Conservation (phyloP, 2,797 vertebrate species). For the Macropus fuliginosus region DNA sequence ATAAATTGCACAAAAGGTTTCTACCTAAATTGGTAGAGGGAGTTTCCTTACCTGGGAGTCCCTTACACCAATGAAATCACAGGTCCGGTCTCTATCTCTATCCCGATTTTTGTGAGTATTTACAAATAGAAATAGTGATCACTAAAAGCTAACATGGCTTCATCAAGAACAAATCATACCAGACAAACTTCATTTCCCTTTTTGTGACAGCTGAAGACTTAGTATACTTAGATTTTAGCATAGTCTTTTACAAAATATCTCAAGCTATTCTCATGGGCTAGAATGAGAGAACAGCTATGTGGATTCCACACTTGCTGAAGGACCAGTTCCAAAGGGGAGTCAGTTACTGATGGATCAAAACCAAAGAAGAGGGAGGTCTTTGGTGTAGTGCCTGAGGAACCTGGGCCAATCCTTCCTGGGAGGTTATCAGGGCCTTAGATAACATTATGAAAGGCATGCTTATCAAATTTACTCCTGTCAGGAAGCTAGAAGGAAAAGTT, state of each 20-base stretch:
- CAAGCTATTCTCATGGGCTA: neutral
- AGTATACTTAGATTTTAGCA: neutral
- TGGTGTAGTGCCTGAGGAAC: neutral
- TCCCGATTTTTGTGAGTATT: neutral
- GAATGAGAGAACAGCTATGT: neutral
- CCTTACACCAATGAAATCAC: neutral
- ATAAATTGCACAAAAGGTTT: neutral
- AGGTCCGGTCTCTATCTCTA: neutral
- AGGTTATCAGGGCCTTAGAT: neutral
- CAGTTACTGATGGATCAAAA: neutral
- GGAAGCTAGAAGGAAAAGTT: neutral
- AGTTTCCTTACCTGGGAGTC: neutral
- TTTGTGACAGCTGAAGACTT: neutral
- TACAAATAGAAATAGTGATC: neutral
- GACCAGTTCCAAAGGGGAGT: neutral
- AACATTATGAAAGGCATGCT: neutral
- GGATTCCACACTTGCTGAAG: neutral
- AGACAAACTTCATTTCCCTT: neutral
- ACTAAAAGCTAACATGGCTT: neutral
- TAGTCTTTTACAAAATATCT: neutral
- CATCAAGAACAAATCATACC: neutral
- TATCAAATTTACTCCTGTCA: neutral
- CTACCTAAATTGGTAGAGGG: neutral
- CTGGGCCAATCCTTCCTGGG: neutral
- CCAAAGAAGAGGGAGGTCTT: neutral